These are phyloP conservation scores for Semicossyphus pulcher DNA, from an alignment of 2,113 vertebrate genomes.

Conservation along the genomic window DNA sequence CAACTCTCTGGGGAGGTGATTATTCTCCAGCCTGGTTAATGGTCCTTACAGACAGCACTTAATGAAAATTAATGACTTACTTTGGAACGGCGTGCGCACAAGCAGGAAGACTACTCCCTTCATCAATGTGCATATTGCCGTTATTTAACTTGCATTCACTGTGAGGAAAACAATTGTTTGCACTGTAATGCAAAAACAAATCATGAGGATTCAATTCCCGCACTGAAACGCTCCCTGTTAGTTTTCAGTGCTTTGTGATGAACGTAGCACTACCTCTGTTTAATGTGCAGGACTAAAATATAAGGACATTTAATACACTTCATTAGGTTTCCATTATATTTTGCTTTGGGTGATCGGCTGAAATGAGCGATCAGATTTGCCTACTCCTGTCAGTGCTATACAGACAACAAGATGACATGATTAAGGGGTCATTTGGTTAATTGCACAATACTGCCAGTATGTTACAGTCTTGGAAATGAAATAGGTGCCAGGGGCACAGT, in stretches of 20 bases:
- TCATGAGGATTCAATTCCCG: constrained; percentile 40
- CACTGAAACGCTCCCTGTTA: constrained; percentile 5
- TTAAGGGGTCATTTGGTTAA: constrained; percentile 81
- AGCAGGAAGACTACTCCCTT: constrained; percentile 66
- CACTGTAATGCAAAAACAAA: constrained; percentile 44
- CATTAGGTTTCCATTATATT: constrained; percentile 80
- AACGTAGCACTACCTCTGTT: constrained; percentile 30
- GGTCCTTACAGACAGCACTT: constrained; percentile 83
- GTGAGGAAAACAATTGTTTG: constrained; percentile 24
- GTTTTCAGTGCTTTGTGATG: constrained; percentile 13
- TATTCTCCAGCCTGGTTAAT: constrained; percentile 83
- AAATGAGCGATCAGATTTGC: constrained; percentile 74
- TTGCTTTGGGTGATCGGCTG: constrained; percentile 69
- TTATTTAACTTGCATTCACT: constrained; percentile 35
- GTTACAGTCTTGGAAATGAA: constrained; percentile 59
- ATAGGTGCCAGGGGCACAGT: constrained; percentile 62
- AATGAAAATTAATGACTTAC: constrained; percentile 83
- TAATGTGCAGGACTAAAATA: constrained; percentile 49
- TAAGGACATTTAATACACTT: constrained; percentile 66
- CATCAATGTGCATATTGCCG: constrained; percentile 49
- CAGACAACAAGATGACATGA: constrained; percentile 73
- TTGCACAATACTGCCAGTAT: constrained; percentile 70
- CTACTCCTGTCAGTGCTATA: constrained; percentile 66
- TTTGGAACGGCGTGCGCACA: constrained; percentile 52
- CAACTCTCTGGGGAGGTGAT: constrained; percentile 79